Base-by-base conservation (phyloP, 1,140 invertebrate species). In the Eupeodes corollae region DNA sequence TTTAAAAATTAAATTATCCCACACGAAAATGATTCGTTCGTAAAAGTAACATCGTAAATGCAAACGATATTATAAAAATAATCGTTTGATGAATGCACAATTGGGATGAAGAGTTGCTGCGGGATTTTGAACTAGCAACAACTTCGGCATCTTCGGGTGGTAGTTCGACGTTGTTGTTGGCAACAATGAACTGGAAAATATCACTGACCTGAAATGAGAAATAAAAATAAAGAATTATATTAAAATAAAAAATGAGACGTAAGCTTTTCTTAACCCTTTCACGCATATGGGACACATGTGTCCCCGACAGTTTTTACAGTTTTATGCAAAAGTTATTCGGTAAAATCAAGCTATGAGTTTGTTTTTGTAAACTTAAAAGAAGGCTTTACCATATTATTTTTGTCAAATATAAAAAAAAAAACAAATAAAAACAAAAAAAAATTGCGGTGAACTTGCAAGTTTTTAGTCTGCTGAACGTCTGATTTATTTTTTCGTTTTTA, bases 111-210 rank as follows among this genome's bases (percentile, higher is more conserved):
- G 21, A 26, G 39, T 61, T 65, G 50, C 61, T 67, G 46, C 65
- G 59, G 21, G 64, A 67, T 47, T 67, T 68, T 14, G 65, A 68
- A 44, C 65, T 68, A 51, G 65, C 65, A 13, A 68, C 61, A 33
- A 67, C 59, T 52, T 67, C 65, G 38, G 65, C 58, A 26, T 68
- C 65, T 44, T 68, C 65, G 39, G 64, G 61, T 44, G 52, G 62
- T 46, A 62, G 58, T 42, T 64, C 64, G 52, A 53, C 48, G 49
- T 48, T 56, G 48, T 53, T 59, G 59, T 38, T 59, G 47, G 65
- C 58, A 70, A 78, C 67, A 73, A 77, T 63, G 67, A 82, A 80
- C 59, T 79, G 77, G 68, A 78, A 80, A 44, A 79, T 75, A 56
- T 79, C 74, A 57, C 77, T 79, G 34, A 79, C 74, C 75, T 78